Evolutionary conservation across 2,113 vertebrate species (phyloP), one percentile per base, ranked within the genome.

Genomic region (Pionites leucogaster): DNA sequence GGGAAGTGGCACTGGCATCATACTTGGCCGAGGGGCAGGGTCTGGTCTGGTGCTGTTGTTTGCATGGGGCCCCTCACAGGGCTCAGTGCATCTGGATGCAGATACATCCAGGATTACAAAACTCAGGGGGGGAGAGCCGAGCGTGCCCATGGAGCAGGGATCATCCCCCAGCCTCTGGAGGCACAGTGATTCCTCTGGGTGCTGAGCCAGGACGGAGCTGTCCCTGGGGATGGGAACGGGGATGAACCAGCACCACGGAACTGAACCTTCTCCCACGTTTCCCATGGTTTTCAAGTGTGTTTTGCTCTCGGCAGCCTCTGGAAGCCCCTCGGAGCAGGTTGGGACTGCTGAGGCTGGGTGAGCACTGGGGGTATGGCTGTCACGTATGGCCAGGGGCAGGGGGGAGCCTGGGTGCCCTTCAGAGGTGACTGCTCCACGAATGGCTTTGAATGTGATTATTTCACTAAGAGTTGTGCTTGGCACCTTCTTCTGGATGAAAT

Each of bases 391-490:
- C 67, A 39, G 8, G 23, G 82, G 74, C 80, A 86, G 49, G 60
- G 35, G 60, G 82, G 39, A 83, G 93, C 80, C 83, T 1, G 11
- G 84, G 52, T 93, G 78, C 93, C 95, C 94, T 97, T 97, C 93
- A 91, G 88, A 94, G 95, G 80, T 63, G 82, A 47, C 93, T 92
- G 82, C 91, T 94, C 52, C 13, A 27, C 74, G 82, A 92, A 94
- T 92, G 95, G 92, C 60, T 91, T 55, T 47, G 80, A 90, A 93
- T 94, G 94, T 95, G 94, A 83, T 95, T 95, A 90, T 92, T 90
- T 85, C 0, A 2, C 63, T 92, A 52, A 93, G 93, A 91, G 87
- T 76, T 60, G 92, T 86, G 88, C 86, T 78, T 82, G 93, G 79
- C 81, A 15, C 19, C 20, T 95, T 94, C 92, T 91, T 86, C 79